Evolutionary conservation across 2,113 vertebrate genomes (phyloP).

Genomic region (Pelecanoides urinatrix): DNA sequence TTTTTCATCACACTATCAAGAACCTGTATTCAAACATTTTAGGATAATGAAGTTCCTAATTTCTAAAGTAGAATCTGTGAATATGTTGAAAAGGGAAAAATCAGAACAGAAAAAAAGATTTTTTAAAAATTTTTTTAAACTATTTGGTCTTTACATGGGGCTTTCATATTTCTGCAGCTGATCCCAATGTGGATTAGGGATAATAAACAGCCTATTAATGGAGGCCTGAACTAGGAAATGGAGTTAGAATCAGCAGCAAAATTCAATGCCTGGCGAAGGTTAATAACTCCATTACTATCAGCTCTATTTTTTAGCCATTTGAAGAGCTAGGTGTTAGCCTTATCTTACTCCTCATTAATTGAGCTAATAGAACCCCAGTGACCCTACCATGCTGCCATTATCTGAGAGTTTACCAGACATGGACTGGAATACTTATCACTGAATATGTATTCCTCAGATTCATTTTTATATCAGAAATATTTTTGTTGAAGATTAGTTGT

Average conservation of each 20-base stretch:
- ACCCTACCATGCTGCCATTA: constrained; percentile 80
- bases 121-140: neutral
- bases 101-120: neutral
- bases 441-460: constrained; percentile 15
- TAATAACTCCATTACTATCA: constrained; percentile 99
- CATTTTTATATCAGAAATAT: constrained; percentile 10
- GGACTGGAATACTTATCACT: constrained; percentile 85
- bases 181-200: constrained; percentile 77
- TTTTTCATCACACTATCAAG: neutral
- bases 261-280: constrained; percentile 82
- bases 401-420: constrained; percentile 81
- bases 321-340: constrained; percentile 86
- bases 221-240: constrained; percentile 79
- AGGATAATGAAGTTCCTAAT: neutral
- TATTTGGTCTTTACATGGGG: constrained; percentile 52
- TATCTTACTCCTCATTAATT: constrained; percentile 99
- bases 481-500: neutral
- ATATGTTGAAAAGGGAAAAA: neutral
- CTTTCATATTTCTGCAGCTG: constrained; percentile 68
- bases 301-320: constrained; percentile 87
- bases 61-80: neutral
- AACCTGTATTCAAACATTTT: constrained; percentile 10
- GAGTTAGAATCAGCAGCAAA: constrained; percentile 72
- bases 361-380: constrained; percentile 91
- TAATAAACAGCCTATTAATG: constrained; percentile 85